These are phyloP conservation scores for Myopa tessellatipennis DNA, from an alignment of 2,888 invertebrate species.

Conservation along the genomic window DNA sequence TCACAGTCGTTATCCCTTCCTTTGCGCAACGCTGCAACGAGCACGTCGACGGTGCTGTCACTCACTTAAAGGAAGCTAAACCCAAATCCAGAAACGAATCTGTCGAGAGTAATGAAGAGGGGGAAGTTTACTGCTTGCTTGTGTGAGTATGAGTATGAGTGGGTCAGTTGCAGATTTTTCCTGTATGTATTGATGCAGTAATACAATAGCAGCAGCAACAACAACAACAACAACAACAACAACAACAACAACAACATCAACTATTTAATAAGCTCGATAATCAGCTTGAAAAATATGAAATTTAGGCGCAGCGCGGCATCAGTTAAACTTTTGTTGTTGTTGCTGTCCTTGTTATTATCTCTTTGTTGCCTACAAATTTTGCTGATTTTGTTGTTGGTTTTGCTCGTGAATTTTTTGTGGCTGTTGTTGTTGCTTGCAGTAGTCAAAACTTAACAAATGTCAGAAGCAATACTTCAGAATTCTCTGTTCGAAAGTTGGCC, in stretches of 20 bases:
- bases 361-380: neutral
- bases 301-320: conserved; percentile 3
- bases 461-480: neutral
- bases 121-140: neutral
- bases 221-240: too few relatives aligned
- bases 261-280: neutral
- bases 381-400: neutral
- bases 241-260: too few relatives aligned
- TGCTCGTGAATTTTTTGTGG: neutral
- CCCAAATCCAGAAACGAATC: neutral
- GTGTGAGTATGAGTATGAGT: neutral
- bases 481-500: neutral
- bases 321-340: conserved; percentile 3
- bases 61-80: neutral
- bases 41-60: neutral
- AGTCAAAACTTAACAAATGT: conserved; percentile 26
- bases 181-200: neutral
- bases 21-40: too few relatives aligned
- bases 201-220: too few relatives aligned
- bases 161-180: neutral
- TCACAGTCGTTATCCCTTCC: too few relatives aligned
- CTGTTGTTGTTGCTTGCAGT: neutral
- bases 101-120: neutral
- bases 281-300: neutral
- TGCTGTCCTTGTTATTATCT: neutral